Evolutionary conservation across 1,140 invertebrate genomes (phyloP), one percentile per base, ranked within the genome.

Genomic region (Drosophila kohkoa): DNA sequence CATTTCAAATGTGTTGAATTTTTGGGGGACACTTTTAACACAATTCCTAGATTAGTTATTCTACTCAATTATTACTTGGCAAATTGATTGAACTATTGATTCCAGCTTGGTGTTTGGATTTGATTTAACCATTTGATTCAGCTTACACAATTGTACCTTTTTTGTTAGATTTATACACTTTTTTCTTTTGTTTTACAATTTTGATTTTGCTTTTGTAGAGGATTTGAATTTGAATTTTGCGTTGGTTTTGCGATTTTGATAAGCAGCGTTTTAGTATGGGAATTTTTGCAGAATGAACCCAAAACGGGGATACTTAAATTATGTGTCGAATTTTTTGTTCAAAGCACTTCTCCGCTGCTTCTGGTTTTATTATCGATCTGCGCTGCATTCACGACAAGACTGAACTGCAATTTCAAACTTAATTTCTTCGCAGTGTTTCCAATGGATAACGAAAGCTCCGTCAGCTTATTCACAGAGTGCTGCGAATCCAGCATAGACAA

Each of bases 351-450:
- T 72, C 78, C 78, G 81, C 86, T 89, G 71, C 79, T 86, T 55
- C 75, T 65, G 66, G 70, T 71, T 74, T 71, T 83, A 87, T 78
- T 92, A 92, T 92, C 90, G 90, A 92, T 92, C 82, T 91, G 81
- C 74, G 78, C 90, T 92, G 90, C 90, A 91, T 82, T 79, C 90
- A 90, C 90, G 90, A 91, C 90, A 87, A 90, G 86, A 91, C 90
- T 91, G 83, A 88, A 91, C 87, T 91, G 90, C 90, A 91, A 90
- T 92, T 91, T 88, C 73, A 80, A 86, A 90, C 90, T 87, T 79
- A 85, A 81, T 82, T 91, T 75, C 82, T 82, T 91, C 75, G 71
- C 78, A 76, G 66, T 66, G 76, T 67, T 90, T 91, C 88, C 88
- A 91, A 85, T 66, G 88, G 87, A 88, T 90, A 90, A 89, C 81